Base-by-base conservation (phyloP, 2,797 vertebrate species). In the Dendrocincla tyrannina region DNA sequence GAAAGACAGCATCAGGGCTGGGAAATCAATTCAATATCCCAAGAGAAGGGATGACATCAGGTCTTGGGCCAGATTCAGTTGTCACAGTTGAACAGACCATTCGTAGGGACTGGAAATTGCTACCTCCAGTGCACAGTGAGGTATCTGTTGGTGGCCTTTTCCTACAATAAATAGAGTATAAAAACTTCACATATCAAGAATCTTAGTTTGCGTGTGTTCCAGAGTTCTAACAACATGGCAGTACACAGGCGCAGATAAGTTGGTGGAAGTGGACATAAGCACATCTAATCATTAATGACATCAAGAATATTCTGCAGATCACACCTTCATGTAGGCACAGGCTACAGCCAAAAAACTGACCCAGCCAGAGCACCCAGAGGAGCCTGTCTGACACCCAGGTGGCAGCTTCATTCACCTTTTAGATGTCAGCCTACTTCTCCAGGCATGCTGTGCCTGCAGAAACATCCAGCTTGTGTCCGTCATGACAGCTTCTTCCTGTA, bases 161-260 rank as follows among this genome's bases (percentile, higher is more conserved):
- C 17, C 17, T 33, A 6, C 8, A 10, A 30, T 56, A 84, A 74
- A 55, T 12, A 5, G 3, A 46, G 33, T 18, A 35, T 30, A 44
- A 86, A 53, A 66, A 16, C 11, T 27, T 55, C 30, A n/a, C 23
- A 15, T 11, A 3, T 9, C 13, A 28, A 66, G 28, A 67, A 35
- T 35, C 12, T 58, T 20, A n/a, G 33, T n/a, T 58, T 62, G 25
- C 24, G 9, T 3, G 22, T 59, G n/a, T 25, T 82, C 39, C 27
- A 58, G 37, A 20, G 80, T 88, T 80, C 44, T 70, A 77, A 52
- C 19, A 50, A 28, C 7, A 9, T 4, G 20, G 17, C 20, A 23
- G 25, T 39, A 35, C 17, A 4, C 0, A 70, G 7, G 49, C 22
- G 6, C 0, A 6, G 42, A 16, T 39, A 74, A 50, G 17, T n/a